Evolutionary conservation across 2,113 vertebrate species (phyloP).

Genomic region (Zapornia atra): DNA sequence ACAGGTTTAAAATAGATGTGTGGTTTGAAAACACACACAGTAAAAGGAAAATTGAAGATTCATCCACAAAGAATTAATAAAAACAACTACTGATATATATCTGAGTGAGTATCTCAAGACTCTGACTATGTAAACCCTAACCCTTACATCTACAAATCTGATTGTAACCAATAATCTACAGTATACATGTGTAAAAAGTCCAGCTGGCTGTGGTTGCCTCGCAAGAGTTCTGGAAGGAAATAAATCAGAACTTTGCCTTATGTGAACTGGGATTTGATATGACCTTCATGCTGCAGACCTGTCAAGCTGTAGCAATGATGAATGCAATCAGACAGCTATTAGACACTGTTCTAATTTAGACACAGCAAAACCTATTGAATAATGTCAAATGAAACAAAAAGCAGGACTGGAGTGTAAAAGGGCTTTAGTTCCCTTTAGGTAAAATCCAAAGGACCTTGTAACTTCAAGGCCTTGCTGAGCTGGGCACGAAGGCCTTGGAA

Average conservation of each 20-base stretch:
- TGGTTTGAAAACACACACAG: not conserved
- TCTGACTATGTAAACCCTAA: not conserved
- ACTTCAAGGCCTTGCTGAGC: constrained; percentile 35
- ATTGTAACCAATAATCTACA: not conserved
- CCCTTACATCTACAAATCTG: not conserved
- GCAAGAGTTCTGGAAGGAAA: not conserved
- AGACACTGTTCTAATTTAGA: constrained; percentile 66
- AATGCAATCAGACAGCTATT: constrained; percentile 70
- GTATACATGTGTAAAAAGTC: not conserved
- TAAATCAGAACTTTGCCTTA: constrained; percentile 53
- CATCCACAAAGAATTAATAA: not conserved
- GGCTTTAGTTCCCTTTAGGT: constrained; percentile 53
- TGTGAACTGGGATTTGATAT: constrained; percentile 56
- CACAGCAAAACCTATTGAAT: constrained; percentile 44
- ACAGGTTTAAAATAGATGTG: not conserved
- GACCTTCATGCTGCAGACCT: constrained; percentile 63
- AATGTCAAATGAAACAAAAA: constrained; percentile 66
- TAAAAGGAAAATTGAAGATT: not conserved
- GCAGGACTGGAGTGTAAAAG: constrained; percentile 44
- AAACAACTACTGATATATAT: not conserved
- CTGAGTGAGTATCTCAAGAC: not conserved
- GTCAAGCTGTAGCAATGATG: constrained; percentile 55
- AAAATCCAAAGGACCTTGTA: constrained; percentile 57
- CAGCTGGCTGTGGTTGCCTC: not conserved
- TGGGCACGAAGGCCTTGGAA: constrained; percentile 20